phyloP scores from a whole-genome alignment of 1,140 invertebrate species.

The Lucilia sericata region DNA sequence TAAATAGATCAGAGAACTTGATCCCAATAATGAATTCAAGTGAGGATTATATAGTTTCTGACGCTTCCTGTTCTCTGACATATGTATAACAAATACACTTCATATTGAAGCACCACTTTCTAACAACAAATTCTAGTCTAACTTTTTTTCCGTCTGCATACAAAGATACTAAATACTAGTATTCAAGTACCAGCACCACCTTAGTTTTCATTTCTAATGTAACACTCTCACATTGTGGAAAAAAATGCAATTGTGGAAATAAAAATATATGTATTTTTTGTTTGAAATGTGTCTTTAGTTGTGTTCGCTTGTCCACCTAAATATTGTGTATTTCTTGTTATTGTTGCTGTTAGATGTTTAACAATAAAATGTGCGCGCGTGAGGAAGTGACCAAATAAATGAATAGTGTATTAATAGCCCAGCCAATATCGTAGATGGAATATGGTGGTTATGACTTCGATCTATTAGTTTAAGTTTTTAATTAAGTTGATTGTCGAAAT shows the following conservation, averaged over 20 bases:
- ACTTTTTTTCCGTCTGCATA: not conserved
- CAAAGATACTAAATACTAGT: not conserved
- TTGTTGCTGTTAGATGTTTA: constrained; percentile 6
- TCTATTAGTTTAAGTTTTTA: too few species aligned
- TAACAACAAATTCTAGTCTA: not conserved
- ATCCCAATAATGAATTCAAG: too few species aligned
- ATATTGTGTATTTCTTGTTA: constrained; percentile 17
- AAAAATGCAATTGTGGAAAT: not conserved
- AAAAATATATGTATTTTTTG: not conserved
- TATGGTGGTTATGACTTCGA: too few species aligned
- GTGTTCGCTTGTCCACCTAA: not conserved
- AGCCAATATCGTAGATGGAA: not conserved
- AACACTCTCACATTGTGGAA: not conserved
- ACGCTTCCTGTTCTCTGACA: too few species aligned
- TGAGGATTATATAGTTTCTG: too few species aligned
- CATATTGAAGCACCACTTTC: too few species aligned
- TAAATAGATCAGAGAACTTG: too few species aligned
- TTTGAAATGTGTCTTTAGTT: constrained; percentile 11
- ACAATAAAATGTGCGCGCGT: not conserved
- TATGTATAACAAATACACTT: too few species aligned
- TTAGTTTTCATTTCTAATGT: constrained; percentile 19
- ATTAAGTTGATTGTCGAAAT: too few species aligned
- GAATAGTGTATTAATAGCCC: not conserved
- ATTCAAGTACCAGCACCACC: not conserved
- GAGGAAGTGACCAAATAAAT: not conserved